A percentile compares a stretch with the other conserved stretches of the same genome.
Evolutionary conservation across 2,797 vertebrate species (phyloP).

Genomic region (Choloepus didactylus): DNA sequence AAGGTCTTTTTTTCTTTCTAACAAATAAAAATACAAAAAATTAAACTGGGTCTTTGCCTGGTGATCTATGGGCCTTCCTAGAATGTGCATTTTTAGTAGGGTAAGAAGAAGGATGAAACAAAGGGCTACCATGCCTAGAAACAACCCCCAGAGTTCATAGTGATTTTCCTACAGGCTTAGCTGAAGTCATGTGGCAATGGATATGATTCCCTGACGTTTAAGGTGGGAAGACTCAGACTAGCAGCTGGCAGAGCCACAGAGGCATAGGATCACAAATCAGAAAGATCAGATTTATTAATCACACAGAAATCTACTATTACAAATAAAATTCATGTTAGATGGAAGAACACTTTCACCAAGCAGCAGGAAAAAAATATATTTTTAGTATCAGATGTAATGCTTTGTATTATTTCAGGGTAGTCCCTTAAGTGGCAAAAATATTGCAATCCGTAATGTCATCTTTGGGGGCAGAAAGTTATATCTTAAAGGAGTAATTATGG

Average conservation of each 20-base stretch:
- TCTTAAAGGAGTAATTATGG: constrained; percentile 30
- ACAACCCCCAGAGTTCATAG: not conserved
- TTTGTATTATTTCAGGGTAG: not conserved
- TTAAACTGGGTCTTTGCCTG: not conserved
- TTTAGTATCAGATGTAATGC: not conserved
- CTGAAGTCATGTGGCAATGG: not conserved
- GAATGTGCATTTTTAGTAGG: not conserved
- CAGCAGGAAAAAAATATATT: not conserved
- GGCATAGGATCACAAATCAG: not conserved
- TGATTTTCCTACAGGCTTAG: not conserved
- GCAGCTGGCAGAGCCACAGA: not conserved
- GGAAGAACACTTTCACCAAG: constrained; percentile 24
- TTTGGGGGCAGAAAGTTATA: not conserved
- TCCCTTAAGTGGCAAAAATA: not conserved
- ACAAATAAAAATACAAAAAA: not conserved
- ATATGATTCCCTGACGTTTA: constrained; percentile 2
- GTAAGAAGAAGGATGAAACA: not conserved
- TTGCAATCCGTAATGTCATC: not conserved
- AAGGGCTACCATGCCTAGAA: not conserved
- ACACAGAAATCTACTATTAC: not conserved
- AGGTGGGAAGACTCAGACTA: not conserved
- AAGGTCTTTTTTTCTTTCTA: constrained; percentile 82
- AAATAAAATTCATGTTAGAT: not conserved
- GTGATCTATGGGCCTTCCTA: not conserved
- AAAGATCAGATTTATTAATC: constrained; percentile 43